Percentiles rank a stretch among this genome's conserved stretches.
Conservation (phyloP, 1,140 invertebrate species). For the Bombus fervidus region DNA sequence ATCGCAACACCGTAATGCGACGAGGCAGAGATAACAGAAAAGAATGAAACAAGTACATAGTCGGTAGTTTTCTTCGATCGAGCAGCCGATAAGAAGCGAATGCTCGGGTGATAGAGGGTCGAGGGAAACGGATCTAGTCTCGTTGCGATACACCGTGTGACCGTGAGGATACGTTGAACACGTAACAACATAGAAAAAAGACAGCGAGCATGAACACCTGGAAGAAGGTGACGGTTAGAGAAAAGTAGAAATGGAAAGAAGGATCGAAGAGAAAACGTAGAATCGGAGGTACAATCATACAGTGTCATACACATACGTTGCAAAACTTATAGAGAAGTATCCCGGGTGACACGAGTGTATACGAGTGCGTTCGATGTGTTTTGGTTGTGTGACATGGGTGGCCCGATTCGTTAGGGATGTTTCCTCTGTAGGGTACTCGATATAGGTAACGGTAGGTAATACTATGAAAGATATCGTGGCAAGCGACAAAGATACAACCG, state of each 20-base stretch:
- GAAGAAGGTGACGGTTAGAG: slow-evolving; percentile 43
- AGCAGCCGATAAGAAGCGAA: slow-evolving; percentile 8
- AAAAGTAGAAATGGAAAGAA: slow-evolving; percentile 6
- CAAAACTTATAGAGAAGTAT: slow-evolving; percentile 43
- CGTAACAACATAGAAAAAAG: slow-evolving; percentile 20
- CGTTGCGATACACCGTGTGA: background rate
- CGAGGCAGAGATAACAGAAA: background rate
- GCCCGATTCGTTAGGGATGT: background rate
- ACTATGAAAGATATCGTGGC: background rate
- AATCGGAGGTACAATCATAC: slow-evolving; percentile 27
- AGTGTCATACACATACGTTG: slow-evolving; percentile 52
- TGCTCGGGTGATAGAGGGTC: background rate
- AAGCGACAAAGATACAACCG: slow-evolving; percentile 22
- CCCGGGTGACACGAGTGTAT: slow-evolving; percentile 4
- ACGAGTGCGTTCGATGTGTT: slow-evolving; percentile 17
- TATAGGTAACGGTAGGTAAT: slow-evolving; percentile 23
- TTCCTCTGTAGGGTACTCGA: slow-evolving; percentile 47
- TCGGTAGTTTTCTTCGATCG: background rate
- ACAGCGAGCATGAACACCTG: slow-evolving; percentile 40
- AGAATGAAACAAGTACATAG: background rate
- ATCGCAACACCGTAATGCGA: background rate
- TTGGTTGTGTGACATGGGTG: background rate
- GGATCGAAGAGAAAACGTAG: slow-evolving; percentile 25
- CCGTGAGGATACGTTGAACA: background rate
- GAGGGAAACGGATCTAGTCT: background rate